phyloP scores from a whole-genome alignment of 23 tunicate genomes.

The Ascidia mentula region DNA sequence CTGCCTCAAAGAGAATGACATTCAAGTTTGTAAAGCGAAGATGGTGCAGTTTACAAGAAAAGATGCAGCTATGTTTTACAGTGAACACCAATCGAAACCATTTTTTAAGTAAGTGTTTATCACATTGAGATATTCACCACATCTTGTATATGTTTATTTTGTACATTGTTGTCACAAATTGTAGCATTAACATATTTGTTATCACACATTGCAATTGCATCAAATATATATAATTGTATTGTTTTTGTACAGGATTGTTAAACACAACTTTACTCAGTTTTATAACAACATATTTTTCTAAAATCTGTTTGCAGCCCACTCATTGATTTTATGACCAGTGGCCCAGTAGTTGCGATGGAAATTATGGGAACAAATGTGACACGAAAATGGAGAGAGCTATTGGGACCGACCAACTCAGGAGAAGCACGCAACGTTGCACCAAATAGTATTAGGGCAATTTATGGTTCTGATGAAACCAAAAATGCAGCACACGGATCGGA shows the following conservation, averaged over 20 bases:
- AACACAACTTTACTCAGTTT: too few species aligned
- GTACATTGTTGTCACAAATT: too few species aligned
- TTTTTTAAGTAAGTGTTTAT: slow-evolving; percentile 68
- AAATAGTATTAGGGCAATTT: slow-evolving; percentile 72
- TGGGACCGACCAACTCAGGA: slow-evolving; percentile 63
- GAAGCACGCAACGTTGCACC: slow-evolving; percentile 68
- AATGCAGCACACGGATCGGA: slow-evolving; percentile 84
- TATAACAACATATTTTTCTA: too few species aligned
- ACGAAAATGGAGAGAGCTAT: slow-evolving; percentile 51
- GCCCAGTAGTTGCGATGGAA: slow-evolving; percentile 84
- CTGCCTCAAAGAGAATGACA: slow-evolving; percentile 45
- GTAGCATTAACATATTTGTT: too few species aligned
- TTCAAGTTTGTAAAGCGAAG: slow-evolving; percentile 56
- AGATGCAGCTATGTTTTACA: slow-evolving; percentile 53
- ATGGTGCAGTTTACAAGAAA: slow-evolving; percentile 61
- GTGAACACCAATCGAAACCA: slow-evolving; percentile 67
- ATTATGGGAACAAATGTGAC: slow-evolving; percentile 69
- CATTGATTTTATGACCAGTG: slow-evolving; percentile 70
- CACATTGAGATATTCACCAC: too few species aligned
- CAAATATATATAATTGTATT: too few species aligned
- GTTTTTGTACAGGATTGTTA: too few species aligned
- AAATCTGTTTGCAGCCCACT: slow-evolving; percentile 37
- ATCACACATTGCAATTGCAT: too few species aligned
- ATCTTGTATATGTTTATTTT: too few species aligned
- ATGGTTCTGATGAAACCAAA: slow-evolving; percentile 63